phyloP scores from a whole-genome alignment of 2,113 vertebrate species.

The Nanger granti region DNA sequence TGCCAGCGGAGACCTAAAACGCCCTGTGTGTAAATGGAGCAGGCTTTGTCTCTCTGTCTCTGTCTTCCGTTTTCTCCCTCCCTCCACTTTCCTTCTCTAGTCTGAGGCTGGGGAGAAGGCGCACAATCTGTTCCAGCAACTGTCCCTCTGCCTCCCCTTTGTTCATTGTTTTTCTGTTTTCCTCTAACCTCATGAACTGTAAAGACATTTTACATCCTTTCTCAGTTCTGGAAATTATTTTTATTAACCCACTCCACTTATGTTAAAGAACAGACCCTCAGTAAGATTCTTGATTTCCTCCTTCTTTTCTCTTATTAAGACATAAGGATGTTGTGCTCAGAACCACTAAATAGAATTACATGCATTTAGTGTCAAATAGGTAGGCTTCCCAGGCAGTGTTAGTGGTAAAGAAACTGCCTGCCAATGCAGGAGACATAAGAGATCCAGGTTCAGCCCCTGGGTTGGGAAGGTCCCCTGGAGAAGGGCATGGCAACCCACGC shows the following conservation, averaged over 20 bases:
- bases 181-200: background rate
- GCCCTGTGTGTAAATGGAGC: background rate
- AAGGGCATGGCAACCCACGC: background rate
- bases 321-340: background rate
- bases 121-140: constrained; percentile 45
- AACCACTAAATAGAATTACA: background rate
- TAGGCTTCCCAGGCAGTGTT: background rate
- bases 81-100: background rate
- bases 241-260: background rate
- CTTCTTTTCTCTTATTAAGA: background rate
- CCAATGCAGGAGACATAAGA: background rate
- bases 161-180: constrained; percentile 50
- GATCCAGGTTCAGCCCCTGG: background rate
- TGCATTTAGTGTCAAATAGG: background rate
- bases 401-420: background rate
- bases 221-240: background rate
- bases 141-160: constrained; percentile 27
- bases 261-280: background rate
- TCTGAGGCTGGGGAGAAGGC: constrained; percentile 17
- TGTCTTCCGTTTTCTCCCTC: background rate
- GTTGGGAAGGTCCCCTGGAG: background rate
- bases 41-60: background rate
- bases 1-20: background rate
- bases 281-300: background rate
- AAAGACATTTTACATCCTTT: background rate